Conservation (phyloP, 2,797 vertebrate genomes). For the Tolypeutes matacus region DNA sequence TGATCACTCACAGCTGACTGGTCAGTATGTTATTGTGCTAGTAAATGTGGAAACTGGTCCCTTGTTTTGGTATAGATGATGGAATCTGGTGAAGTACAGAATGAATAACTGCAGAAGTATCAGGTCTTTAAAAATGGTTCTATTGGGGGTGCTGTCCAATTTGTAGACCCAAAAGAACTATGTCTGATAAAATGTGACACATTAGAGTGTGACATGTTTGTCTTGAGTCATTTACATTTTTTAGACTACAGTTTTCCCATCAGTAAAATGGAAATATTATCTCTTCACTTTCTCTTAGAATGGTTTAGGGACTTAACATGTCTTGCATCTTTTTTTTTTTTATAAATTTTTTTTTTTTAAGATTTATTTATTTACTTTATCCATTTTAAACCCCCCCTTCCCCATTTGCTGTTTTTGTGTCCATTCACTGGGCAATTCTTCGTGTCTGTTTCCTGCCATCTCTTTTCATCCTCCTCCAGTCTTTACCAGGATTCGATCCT, state of each 20-base stretch:
- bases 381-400: too few species aligned
- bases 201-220: neutral
- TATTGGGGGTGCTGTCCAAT: neutral
- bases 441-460: too few species aligned
- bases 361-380: too few species aligned
- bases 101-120: neutral
- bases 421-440: too few species aligned
- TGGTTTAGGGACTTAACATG: slow-evolving; percentile 6
- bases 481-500: too few species aligned
- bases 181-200: neutral
- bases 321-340: slow-evolving; percentile 34
- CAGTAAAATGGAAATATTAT: neutral
- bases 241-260: neutral
- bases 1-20: neutral
- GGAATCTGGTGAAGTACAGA: slow-evolving; percentile 19
- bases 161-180: neutral
- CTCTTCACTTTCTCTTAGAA: slow-evolving; percentile 40
- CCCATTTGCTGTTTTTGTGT: too few species aligned
- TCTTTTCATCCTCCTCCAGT: too few species aligned
- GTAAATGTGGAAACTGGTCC: neutral
- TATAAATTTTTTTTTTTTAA: too few species aligned
- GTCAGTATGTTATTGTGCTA: neutral
- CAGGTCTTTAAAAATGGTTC: neutral
- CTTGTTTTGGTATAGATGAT: neutral
- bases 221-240: neutral